Evolutionary conservation across 2,888 invertebrate genomes (phyloP).

Genomic region (Altica lythri): DNA sequence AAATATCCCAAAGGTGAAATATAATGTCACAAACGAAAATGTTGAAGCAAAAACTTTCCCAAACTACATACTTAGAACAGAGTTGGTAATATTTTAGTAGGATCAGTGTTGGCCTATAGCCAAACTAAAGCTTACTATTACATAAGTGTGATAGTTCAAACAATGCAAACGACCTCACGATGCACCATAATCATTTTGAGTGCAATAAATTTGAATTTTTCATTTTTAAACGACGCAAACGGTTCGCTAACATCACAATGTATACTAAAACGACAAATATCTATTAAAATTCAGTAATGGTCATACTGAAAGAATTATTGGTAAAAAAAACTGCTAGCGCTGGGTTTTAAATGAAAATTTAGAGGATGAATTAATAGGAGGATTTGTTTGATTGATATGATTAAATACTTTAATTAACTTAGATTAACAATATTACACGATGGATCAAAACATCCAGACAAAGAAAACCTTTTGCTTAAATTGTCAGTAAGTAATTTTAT

Average conservation of each 20-base stretch:
- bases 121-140: constrained; percentile 23
- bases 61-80: constrained; percentile 1
- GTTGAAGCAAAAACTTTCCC: constrained; percentile 5
- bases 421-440: too few species aligned
- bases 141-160: constrained; percentile 28
- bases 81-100: constrained; percentile 19
- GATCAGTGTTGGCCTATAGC: constrained; percentile 16
- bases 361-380: too few species aligned
- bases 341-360: too few species aligned
- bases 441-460: too few species aligned
- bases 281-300: constrained; percentile 2
- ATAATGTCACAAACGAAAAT: neutral
- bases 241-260: constrained; percentile 1
- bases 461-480: too few species aligned
- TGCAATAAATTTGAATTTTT: constrained; percentile 16
- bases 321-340: neutral
- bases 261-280: neutral
- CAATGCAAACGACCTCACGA: constrained; percentile 24
- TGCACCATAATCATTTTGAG: constrained; percentile 21
- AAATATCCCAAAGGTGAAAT: constrained; percentile 7
- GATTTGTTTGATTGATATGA: too few species aligned
- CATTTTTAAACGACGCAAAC: constrained; percentile 9
- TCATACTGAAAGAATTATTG: neutral
- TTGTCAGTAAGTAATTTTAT: too few species aligned
- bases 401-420: too few species aligned